Conservation (phyloP, 1,140 invertebrate species). For the Camponotus floridanus region DNA sequence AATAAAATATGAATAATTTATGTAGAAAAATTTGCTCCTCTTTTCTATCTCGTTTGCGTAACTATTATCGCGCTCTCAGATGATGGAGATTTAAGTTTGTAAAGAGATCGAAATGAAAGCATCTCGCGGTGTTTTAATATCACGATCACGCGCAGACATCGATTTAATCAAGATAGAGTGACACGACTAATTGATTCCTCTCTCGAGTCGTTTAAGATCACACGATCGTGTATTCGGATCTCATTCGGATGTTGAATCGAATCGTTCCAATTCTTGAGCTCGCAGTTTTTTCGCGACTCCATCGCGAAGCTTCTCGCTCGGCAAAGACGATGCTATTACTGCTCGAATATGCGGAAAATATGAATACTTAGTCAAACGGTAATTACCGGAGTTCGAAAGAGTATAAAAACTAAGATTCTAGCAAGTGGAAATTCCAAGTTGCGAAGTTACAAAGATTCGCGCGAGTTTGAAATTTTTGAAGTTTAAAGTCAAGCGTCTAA, state of each 20-base stretch:
- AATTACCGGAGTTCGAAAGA: conserved; percentile 17
- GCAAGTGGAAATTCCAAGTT: neutral
- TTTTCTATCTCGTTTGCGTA: neutral
- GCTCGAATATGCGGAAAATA: neutral
- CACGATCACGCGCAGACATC: neutral
- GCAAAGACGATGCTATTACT: neutral
- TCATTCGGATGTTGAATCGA: conserved; percentile 9
- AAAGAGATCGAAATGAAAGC: neutral
- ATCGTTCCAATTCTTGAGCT: neutral
- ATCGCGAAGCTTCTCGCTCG: conserved; percentile 16
- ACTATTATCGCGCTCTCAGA: neutral
- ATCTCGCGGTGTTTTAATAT: neutral
- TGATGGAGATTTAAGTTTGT: neutral
- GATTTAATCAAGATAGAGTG: neutral
- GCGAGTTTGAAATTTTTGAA: neutral
- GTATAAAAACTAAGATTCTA: neutral
- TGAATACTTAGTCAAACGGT: conserved; percentile 26
- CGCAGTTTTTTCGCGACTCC: conserved; percentile 31
- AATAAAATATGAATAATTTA: conserved; percentile 3
- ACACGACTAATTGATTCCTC: conserved; percentile 36
- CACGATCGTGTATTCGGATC: conserved; percentile 10
- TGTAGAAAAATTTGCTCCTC: neutral
- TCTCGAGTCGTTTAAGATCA: conserved; percentile 34
- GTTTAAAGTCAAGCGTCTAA: neutral
- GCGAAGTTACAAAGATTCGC: neutral